phyloP scores from a whole-genome alignment of 1,140 invertebrate species.

The Apis dorsata region DNA sequence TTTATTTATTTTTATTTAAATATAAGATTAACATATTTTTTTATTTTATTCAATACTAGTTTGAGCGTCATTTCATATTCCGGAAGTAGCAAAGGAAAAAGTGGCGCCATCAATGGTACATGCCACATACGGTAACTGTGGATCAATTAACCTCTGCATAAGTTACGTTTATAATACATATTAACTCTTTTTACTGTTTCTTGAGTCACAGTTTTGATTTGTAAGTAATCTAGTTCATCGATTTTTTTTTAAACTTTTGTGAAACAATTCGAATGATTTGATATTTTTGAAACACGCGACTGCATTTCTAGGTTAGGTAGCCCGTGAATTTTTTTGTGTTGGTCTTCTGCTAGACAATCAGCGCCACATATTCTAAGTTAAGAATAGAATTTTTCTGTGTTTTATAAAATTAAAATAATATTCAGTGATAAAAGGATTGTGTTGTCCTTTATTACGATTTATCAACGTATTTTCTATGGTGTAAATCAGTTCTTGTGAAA shows the following conservation, averaged over 20 bases:
- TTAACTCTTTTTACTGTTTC: background rate
- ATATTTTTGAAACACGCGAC: background rate
- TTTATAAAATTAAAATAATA: background rate
- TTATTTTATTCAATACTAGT: background rate
- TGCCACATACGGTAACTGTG: background rate
- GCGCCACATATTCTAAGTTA: slow-evolving; percentile 34
- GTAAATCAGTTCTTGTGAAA: background rate
- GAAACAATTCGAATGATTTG: background rate
- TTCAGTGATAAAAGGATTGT: background rate
- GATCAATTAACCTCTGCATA: slow-evolving; percentile 56
- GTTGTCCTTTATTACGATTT: background rate
- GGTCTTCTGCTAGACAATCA: slow-evolving; percentile 58
- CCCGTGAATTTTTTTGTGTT: slow-evolving; percentile 28
- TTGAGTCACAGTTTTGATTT: background rate
- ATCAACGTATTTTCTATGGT: background rate
- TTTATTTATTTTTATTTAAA: background rate
- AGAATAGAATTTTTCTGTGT: background rate
- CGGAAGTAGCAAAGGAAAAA: slow-evolving; percentile 42
- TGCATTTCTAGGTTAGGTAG: slow-evolving; percentile 52
- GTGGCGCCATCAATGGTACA: slow-evolving; percentile 5
- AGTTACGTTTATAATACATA: background rate
- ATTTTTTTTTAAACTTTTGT: background rate
- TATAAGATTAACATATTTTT: background rate
- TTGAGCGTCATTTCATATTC: slow-evolving; percentile 27
- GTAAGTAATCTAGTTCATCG: background rate